Base-by-base conservation (phyloP, 2,888 invertebrate genomes). In the Formica aserva region DNA sequence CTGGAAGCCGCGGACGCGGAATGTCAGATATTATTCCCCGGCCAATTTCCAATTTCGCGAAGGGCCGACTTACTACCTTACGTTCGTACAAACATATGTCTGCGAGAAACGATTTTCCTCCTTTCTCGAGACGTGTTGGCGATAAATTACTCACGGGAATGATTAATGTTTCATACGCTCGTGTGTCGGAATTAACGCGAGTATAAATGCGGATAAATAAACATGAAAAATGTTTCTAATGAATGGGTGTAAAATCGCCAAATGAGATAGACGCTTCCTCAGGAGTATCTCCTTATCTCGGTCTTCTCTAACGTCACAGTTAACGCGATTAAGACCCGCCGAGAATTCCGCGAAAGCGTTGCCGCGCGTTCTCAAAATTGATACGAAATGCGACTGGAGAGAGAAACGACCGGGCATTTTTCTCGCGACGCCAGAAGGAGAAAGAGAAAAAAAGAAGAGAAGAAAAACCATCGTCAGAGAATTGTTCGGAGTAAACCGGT, bases 21-120 rank as follows among this genome's bases (percentile, higher is more conserved):
- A 60, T 13, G 57, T 71, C 69, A 45, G 57, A 78, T 80, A 71
- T 80, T 60, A 71, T 80, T 80, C 41, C 71, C 60, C 71, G 72
- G 41, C 60, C 41, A 26, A 55, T 77, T 71, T 80, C 60, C 78
- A 80, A 71, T 71, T 80, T 71, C 35, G 26, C 84, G 76, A 60
- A 45, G 71, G 41, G 18, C 13, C 55, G 13, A 15, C 60, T 26
- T 26, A 26, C 1, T 13, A 35, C 18, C 62, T 48, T 13, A 11
- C 22, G 13, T n/a, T 22, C 1, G 4, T 11, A 2, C 18, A 15
- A 0, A 57, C 9, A 15, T 52, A n/a, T n/a, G 52, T 52, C 18
- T 52, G 52, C 52, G 52, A 52, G n/a, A 52, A 52, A 52, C n/a
- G 52, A 52, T 52, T 52, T n/a, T 52, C 9, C n/a, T n/a, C n/a